phyloP scores from a whole-genome alignment of 2,888 invertebrate species.

The Neoaliturus tenellus region DNA sequence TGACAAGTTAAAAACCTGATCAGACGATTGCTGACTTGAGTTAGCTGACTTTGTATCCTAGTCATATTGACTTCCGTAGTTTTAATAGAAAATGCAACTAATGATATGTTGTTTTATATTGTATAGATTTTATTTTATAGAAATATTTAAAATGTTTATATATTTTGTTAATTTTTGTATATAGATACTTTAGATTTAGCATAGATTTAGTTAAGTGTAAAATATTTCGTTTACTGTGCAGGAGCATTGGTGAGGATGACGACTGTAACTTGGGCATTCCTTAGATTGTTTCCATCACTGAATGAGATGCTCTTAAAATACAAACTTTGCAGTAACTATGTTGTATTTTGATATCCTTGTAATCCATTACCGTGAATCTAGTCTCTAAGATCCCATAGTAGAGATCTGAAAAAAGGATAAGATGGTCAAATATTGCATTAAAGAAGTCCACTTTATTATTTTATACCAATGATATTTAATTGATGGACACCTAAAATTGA shows the following conservation, averaged over 20 bases:
- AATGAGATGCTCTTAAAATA: slow-evolving; percentile 30
- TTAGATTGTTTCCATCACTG: slow-evolving; percentile 17
- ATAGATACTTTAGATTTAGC: not conserved
- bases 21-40: slow-evolving; percentile 5
- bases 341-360: not conserved
- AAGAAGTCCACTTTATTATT: too few species aligned
- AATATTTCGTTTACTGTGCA: not conserved
- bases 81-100: slow-evolving; percentile 16
- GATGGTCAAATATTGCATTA: too few species aligned
- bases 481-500: too few species aligned
- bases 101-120: slow-evolving; percentile 31
- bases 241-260: not conserved
- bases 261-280: slow-evolving; percentile 27
- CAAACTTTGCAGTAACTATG: not conserved
- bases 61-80: slow-evolving; percentile 47
- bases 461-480: too few species aligned
- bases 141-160: slow-evolving; percentile 17
- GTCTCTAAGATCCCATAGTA: too few species aligned
- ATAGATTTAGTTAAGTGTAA: not conserved
- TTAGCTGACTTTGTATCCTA: slow-evolving; percentile 32
- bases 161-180: slow-evolving; percentile 35
- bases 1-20: slow-evolving; percentile 4
- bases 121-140: slow-evolving; percentile 31
- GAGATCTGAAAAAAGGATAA: too few species aligned
- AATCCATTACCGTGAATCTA: not conserved